Conservation (phyloP, 2,797 vertebrate species). For the Cygnus olor region DNA sequence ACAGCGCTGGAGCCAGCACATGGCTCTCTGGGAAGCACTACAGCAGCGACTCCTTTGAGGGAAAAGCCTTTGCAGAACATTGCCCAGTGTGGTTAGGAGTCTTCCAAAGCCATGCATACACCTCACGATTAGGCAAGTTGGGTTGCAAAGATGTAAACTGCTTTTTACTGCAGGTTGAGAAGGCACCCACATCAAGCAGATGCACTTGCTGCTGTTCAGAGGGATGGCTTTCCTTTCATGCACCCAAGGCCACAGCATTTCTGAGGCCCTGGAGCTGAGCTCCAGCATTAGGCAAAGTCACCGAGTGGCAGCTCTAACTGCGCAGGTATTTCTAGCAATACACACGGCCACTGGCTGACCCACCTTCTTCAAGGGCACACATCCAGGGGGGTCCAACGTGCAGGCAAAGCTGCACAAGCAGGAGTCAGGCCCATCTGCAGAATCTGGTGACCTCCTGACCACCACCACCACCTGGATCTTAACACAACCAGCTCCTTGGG, state of each 20-base stretch:
- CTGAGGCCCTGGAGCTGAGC: background rate
- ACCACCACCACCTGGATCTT: background rate
- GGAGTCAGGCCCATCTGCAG: background rate
- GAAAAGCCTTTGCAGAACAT: background rate
- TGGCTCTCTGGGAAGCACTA: background rate
- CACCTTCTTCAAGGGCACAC: background rate
- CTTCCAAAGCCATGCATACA: background rate
- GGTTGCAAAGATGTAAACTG: background rate
- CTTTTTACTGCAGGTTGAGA: background rate
- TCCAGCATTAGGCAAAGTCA: background rate
- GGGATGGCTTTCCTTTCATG: rapidly evolving
- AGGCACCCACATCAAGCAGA: background rate
- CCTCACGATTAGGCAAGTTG: background rate
- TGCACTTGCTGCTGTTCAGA: background rate
- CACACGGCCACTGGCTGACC: background rate
- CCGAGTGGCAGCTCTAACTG: background rate
- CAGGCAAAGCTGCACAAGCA: background rate
- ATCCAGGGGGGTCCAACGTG: background rate
- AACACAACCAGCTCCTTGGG: background rate
- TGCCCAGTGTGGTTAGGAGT: background rate
- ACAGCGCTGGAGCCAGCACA: background rate
- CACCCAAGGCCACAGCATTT: background rate
- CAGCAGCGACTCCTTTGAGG: background rate
- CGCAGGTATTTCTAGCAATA: background rate
- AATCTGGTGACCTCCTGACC: background rate